A percentile compares a stretch with the other conserved stretches of the same genome.
These are phyloP conservation scores for Anhinga anhinga DNA, from an alignment of 2,113 vertebrate species.

Conservation along the genomic window DNA sequence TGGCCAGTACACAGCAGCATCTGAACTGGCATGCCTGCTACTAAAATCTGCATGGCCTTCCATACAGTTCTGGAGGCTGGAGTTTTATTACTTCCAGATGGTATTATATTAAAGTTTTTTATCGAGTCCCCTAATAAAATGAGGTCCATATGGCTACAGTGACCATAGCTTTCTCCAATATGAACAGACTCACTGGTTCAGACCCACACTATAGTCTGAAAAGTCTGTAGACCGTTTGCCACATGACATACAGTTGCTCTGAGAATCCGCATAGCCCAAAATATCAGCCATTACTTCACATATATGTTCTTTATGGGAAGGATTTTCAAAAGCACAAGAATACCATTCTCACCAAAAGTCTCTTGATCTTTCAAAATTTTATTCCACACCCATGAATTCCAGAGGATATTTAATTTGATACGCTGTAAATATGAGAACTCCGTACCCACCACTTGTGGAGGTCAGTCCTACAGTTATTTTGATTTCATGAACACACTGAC, in stretches of 20 bases:
- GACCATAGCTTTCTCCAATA: neutral
- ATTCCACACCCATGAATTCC: neutral
- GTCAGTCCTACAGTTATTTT: neutral
- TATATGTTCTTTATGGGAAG: neutral
- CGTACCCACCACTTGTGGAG: neutral
- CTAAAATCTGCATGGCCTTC: neutral
- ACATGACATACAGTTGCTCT: neutral
- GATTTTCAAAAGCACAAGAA: neutral
- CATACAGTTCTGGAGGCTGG: neutral
- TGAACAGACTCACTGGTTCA: neutral
- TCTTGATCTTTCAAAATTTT: neutral
- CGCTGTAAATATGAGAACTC: neutral
- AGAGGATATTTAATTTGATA: neutral
- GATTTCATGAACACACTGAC: neutral
- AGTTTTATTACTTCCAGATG: neutral
- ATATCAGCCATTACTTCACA: neutral
- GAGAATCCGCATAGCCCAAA: neutral
- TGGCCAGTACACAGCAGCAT: neutral
- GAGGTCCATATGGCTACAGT: neutral
- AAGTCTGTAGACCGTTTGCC: neutral
- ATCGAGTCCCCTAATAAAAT: neutral
- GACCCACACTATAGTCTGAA: neutral
- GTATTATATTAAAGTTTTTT: neutral
- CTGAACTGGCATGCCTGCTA: neutral
- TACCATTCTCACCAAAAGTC: neutral